These are phyloP conservation scores for Philaethria dido DNA, from an alignment of 2,888 invertebrate species.

Conservation along the genomic window DNA sequence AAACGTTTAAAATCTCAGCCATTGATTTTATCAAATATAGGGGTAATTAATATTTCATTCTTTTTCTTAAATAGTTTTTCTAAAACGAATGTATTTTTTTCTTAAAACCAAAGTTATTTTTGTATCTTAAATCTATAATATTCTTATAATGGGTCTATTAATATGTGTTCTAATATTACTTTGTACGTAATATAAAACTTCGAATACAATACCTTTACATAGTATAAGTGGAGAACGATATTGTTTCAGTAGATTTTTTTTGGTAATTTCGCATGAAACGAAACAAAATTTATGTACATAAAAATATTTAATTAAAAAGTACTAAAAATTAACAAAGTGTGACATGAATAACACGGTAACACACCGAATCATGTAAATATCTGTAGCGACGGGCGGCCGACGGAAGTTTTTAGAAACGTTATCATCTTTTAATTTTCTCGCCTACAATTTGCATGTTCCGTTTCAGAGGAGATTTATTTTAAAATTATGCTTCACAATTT, in stretches of 20 bases:
- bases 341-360: slow-evolving; percentile 45
- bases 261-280: neutral
- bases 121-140: no score
- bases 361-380: slow-evolving; percentile 53
- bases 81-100: no score
- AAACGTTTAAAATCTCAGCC: neutral
- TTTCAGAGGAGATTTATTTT: slow-evolving; percentile 77
- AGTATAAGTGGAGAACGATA: no score
- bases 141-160: no score
- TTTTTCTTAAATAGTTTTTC: no score
- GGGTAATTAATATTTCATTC: neutral
- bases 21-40: slow-evolving; percentile 7
- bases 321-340: slow-evolving; percentile 48
- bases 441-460: slow-evolving; percentile 80
- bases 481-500: slow-evolving; percentile 73
- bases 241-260: no score
- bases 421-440: slow-evolving; percentile 79
- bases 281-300: neutral
- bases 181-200: no score
- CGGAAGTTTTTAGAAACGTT: slow-evolving; percentile 78
- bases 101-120: no score
- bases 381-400: slow-evolving; percentile 55
- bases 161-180: no score
- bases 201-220: no score
- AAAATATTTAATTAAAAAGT: slow-evolving; percentile 30